phyloP scores from a whole-genome alignment of 2,888 invertebrate species.

The Gymnocheta viridis region DNA sequence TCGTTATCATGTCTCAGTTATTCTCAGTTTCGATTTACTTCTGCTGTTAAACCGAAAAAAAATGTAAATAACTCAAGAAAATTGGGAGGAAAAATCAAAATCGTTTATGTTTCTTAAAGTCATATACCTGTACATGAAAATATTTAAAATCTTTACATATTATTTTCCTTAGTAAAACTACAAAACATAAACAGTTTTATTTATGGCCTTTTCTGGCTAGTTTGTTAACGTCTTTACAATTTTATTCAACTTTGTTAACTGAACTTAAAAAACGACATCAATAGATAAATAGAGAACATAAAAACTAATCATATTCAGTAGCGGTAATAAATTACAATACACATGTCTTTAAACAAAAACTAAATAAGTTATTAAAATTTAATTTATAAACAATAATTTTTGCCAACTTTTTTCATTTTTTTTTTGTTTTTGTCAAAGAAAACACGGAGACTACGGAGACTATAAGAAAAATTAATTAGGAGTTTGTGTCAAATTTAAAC shows the following conservation, averaged over 20 bases:
- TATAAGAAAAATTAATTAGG: slow-evolving; percentile 16
- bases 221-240: slow-evolving; percentile 61
- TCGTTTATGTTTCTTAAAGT: too few relatives aligned
- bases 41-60: too few relatives aligned
- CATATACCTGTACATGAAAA: too few relatives aligned
- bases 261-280: slow-evolving; percentile 21
- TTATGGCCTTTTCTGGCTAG: slow-evolving; percentile 53
- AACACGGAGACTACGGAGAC: slow-evolving; percentile 29
- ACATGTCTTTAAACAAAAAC: slow-evolving; percentile 36
- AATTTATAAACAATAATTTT: slow-evolving; percentile 48
- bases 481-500: background rate
- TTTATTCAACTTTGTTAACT: slow-evolving; percentile 58
- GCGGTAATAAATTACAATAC: slow-evolving; percentile 52
- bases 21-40: too few relatives aligned
- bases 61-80: too few relatives aligned
- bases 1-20: too few relatives aligned
- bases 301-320: slow-evolving; percentile 50
- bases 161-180: slow-evolving; percentile 26
- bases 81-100: too few relatives aligned
- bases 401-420: background rate
- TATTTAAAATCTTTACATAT: too few relatives aligned
- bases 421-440: background rate
- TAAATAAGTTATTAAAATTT: slow-evolving; percentile 28
- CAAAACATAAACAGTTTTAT: slow-evolving; percentile 7
- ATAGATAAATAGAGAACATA: slow-evolving; percentile 23